These are phyloP conservation scores for Remorina albescens DNA, from an alignment of 2,797 vertebrate genomes.

Conservation along the genomic window DNA sequence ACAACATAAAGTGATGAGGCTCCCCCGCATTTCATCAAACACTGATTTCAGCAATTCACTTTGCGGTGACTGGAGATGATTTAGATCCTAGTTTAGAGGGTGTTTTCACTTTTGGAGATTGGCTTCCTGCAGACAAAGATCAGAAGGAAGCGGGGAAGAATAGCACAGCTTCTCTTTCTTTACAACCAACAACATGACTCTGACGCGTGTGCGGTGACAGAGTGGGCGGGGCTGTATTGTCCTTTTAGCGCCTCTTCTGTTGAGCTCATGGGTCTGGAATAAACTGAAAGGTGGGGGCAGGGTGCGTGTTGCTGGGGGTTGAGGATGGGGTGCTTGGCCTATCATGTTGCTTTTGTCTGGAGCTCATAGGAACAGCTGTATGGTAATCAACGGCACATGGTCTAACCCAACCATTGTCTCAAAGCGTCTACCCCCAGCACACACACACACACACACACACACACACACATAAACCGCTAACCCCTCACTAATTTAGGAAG, in stretches of 20 bases:
- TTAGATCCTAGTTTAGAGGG: conserved; percentile 15
- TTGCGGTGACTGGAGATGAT: background rate
- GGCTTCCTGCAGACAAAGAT: conserved; percentile 36
- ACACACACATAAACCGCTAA: conserved; percentile 20
- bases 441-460: conserved; percentile 10
- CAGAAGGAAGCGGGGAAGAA: conserved; percentile 57
- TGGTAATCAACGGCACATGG: conserved; percentile 87
- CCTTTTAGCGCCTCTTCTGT: conserved; percentile 57
- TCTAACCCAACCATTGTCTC: conserved; percentile 76
- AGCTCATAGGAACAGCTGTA: conserved; percentile 87
- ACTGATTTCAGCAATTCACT: background rate
- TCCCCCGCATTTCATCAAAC: conserved; percentile 1
- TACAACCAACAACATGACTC: conserved; percentile 70
- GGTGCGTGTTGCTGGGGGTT: background rate
- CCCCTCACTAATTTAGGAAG: conserved; percentile 55
- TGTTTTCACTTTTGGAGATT: background rate
- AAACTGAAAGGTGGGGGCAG: background rate
- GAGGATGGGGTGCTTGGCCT: conserved; percentile 37
- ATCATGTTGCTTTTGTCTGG: conserved; percentile 79
- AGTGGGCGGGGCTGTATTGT: conserved; percentile 60
- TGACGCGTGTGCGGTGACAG: conserved; percentile 77
- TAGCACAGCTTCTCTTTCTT: conserved; percentile 45
- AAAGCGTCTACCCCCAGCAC: conserved; percentile 55
- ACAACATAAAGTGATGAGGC: background rate
- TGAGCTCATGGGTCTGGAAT: conserved; percentile 22